phyloP scores from a whole-genome alignment of 2,888 invertebrate species.

The Ornithoptera priamus region DNA sequence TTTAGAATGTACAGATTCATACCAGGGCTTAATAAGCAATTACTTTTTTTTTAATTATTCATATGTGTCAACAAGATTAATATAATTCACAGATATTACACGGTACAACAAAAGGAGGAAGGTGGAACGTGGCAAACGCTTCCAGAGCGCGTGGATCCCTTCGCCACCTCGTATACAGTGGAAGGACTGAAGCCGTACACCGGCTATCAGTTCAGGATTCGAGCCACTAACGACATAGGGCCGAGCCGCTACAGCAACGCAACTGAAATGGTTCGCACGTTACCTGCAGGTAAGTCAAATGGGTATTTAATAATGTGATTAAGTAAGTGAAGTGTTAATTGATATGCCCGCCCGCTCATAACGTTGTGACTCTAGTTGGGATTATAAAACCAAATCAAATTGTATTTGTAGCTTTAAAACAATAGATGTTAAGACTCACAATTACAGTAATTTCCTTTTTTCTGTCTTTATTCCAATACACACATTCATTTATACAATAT shows the following conservation, averaged over 20 bases:
- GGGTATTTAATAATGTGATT: neutral
- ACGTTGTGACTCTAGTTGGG: too few species aligned
- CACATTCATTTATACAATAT: too few species aligned
- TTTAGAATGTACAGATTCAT: too few species aligned
- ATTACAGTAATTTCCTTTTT: too few species aligned
- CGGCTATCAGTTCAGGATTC: conserved; percentile 93
- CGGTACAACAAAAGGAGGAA: conserved; percentile 93
- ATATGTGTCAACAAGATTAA: neutral
- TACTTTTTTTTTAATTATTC: too few species aligned
- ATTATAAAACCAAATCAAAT: too few species aligned
- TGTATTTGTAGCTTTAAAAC: too few species aligned
- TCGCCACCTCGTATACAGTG: conserved; percentile 92
- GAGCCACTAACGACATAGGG: conserved; percentile 97
- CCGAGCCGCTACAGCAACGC: conserved; percentile 95
- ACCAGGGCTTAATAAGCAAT: too few species aligned
- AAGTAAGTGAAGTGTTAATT: too few species aligned
- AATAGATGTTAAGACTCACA: too few species aligned
- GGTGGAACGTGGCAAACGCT: conserved; percentile 92
- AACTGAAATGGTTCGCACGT: conserved; percentile 91
- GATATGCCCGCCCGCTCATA: too few species aligned
- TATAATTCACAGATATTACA: conserved; percentile 85
- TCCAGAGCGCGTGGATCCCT: conserved; percentile 92
- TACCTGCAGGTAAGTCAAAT: conserved; percentile 85
- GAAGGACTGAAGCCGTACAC: conserved; percentile 92
- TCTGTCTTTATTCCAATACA: too few species aligned